phyloP scores from a whole-genome alignment of 2,888 invertebrate species.

The Caenorhabditis sp. region DNA sequence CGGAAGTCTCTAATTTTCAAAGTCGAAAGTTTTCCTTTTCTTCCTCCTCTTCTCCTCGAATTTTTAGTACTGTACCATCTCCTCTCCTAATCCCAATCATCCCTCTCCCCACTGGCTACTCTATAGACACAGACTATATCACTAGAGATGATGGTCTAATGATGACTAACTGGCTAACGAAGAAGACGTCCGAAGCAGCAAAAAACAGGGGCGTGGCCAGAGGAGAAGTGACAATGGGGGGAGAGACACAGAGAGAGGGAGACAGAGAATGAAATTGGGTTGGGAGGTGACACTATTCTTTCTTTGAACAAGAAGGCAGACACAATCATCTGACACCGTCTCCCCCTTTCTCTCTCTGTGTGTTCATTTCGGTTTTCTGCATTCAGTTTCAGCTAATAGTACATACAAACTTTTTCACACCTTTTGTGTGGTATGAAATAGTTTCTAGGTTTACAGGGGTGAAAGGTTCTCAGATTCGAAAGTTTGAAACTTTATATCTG shows the following conservation, averaged over 20 bases:
- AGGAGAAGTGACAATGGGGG: conserved; percentile 21
- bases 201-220: conserved; percentile 21
- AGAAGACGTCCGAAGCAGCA: conserved; percentile 21
- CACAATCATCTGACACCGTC: conserved; percentile 33
- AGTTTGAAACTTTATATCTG: too few relatives aligned
- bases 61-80: conserved; percentile 17
- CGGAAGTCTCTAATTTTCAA: neutral
- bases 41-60: neutral
- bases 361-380: conserved; percentile 36
- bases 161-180: conserved; percentile 30
- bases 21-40: neutral
- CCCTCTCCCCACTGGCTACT: conserved; percentile 1
- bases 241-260: conserved; percentile 5
- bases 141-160: conserved; percentile 1
- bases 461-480: too few relatives aligned
- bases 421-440: neutral
- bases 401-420: conserved; percentile 1
- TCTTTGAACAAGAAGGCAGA: conserved; percentile 24
- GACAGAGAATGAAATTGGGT: conserved; percentile 36
- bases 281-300: conserved; percentile 43
- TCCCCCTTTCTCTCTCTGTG: conserved; percentile 12
- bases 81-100: conserved; percentile 28
- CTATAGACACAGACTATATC: conserved; percentile 23
- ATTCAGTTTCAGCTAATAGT: conserved; percentile 27
- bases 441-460: neutral